These are phyloP conservation scores for Alviniconcha strummeri DNA, from an alignment of 2,888 invertebrate species.

Conservation along the genomic window DNA sequence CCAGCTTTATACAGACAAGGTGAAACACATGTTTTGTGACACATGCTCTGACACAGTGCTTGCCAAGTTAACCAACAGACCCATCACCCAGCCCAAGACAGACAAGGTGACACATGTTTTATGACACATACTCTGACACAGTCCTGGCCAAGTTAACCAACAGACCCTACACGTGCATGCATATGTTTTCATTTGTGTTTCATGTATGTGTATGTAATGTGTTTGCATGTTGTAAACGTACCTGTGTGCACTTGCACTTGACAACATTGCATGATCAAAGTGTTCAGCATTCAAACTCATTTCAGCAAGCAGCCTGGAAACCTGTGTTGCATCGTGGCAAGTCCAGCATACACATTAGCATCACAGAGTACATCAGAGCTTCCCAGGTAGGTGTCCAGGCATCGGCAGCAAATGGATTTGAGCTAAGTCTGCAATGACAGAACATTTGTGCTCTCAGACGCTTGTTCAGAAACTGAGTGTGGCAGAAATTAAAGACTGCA, in stretches of 20 bases:
- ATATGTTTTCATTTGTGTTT: no score
- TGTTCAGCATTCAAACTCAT: not conserved
- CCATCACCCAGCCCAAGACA: conserved; percentile 51
- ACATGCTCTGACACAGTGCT: conserved; percentile 54
- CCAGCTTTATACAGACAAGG: no score
- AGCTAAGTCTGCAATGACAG: not conserved
- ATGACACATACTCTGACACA: no score
- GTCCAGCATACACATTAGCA: conserved; percentile 53
- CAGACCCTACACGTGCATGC: no score
- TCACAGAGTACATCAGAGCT: conserved; percentile 62
- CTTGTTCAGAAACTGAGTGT: no score
- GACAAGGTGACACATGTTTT: conserved; percentile 51
- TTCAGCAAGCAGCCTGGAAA: conserved; percentile 68
- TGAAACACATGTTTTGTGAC: conserved; percentile 38
- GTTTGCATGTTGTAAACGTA: no score
- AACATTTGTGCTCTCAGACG: not conserved
- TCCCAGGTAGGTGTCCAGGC: conserved; percentile 52
- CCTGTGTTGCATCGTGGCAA: conserved; percentile 62
- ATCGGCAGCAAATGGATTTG: not conserved
- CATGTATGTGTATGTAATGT: no score
- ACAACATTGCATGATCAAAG: no score
- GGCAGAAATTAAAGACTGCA: no score
- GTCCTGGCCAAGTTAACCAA: no score
- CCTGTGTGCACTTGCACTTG: no score
- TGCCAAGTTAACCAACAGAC: conserved; percentile 57